Conservation (phyloP, 1,140 invertebrate genomes). For the Diplogasteroides magnus region DNA sequence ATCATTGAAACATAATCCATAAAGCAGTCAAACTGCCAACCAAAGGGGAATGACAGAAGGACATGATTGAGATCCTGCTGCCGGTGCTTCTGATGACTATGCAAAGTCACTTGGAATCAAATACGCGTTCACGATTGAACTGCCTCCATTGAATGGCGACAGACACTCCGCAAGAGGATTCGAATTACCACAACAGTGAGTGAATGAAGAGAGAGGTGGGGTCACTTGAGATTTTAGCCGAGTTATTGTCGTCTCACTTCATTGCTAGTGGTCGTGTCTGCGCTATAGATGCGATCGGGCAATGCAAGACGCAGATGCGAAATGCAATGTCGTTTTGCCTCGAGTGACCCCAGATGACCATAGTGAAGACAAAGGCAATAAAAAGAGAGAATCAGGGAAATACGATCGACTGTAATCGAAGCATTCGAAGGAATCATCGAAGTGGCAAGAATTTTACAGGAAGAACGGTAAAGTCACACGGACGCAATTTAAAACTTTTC, state of each 20-base stretch:
- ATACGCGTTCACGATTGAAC: slow-evolving; percentile 58
- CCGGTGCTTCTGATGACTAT: slow-evolving; percentile 51
- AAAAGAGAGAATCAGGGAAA: neutral
- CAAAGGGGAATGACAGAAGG: too few species aligned
- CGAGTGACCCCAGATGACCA: neutral
- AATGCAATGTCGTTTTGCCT: too few species aligned
- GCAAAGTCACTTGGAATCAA: slow-evolving; percentile 56
- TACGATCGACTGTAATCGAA: neutral
- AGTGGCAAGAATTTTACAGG: neutral
- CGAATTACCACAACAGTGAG: neutral
- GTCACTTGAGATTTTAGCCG: too few species aligned
- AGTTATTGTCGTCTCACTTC: too few species aligned
- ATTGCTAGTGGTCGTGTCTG: too few species aligned
- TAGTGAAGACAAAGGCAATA: neutral
- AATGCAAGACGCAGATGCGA: too few species aligned
- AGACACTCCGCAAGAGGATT: neutral
- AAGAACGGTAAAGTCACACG: neutral
- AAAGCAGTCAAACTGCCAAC: too few species aligned
- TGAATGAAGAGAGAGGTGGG: neutral
- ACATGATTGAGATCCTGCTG: slow-evolving; percentile 41
- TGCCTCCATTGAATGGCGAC: slow-evolving; percentile 30
- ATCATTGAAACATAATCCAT: too few species aligned
- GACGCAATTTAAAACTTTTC: too few species aligned
- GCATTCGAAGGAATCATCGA: neutral
- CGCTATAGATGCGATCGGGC: too few species aligned